Percentiles rank a stretch among this genome's conserved stretches.
Conservation (phyloP, 2,888 invertebrate species). For the Drosophila diplacantha region DNA sequence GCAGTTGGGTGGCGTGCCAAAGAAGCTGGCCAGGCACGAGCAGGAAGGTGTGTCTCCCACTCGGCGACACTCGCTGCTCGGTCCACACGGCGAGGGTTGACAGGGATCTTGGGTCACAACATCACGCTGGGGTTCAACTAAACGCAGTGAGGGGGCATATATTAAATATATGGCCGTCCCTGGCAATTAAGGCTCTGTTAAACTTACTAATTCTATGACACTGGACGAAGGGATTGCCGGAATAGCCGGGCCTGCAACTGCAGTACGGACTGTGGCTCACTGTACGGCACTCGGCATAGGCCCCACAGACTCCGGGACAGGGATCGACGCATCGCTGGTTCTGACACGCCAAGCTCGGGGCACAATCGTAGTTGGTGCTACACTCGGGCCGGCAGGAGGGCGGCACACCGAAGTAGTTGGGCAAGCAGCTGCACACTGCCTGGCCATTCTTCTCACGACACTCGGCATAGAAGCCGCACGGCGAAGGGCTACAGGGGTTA, state of each 20-base stretch:
- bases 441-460: constrained; percentile 85
- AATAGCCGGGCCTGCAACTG: constrained; percentile 83
- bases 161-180: background rate
- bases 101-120: constrained; percentile 77
- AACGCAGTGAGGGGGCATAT: constrained; percentile 1
- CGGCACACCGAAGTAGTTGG: constrained; percentile 85
- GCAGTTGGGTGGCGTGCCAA: constrained; percentile 84
- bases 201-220: constrained; percentile 80
- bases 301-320: constrained; percentile 87
- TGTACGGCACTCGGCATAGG: constrained; percentile 84
- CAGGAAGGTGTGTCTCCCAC: constrained; percentile 84
- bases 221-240: constrained; percentile 86
- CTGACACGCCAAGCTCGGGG: constrained; percentile 85
- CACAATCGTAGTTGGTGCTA: constrained; percentile 87
- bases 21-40: constrained; percentile 83
- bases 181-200: background rate
- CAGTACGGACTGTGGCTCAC: constrained; percentile 89
- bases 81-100: constrained; percentile 79
- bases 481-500: constrained; percentile 85
- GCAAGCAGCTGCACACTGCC: constrained; percentile 87
- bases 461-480: constrained; percentile 87
- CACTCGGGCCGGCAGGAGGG: constrained; percentile 89
- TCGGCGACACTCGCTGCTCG: constrained; percentile 80
- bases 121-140: constrained; percentile 71
- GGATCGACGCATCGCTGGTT: constrained; percentile 89